These are phyloP conservation scores for Desmophyllum pertusum DNA, from an alignment of 92 coral and sea anemone species.

Conservation along the genomic window DNA sequence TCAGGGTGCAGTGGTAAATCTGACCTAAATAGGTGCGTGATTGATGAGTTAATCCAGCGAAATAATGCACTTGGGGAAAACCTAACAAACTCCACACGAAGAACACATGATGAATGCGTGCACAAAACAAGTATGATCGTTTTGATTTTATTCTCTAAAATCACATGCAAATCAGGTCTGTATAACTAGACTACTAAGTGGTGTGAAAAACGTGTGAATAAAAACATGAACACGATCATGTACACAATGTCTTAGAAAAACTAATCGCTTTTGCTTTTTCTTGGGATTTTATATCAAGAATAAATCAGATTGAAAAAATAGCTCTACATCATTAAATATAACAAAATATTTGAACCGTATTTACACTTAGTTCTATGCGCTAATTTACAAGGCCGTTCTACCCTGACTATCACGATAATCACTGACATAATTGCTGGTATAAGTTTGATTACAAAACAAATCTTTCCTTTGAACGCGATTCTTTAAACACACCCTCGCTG, in stretches of 20 bases:
- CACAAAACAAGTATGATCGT: not conserved
- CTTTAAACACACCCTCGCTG: constrained; percentile 38
- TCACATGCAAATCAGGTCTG: constrained; percentile 18
- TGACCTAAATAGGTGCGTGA: constrained; percentile 45
- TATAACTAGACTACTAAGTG: constrained; percentile 29
- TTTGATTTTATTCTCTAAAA: constrained; percentile 28
- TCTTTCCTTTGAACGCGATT: constrained; percentile 13
- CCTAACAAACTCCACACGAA: constrained; percentile 40
- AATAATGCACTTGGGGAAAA: constrained; percentile 40
- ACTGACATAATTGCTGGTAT: constrained; percentile 34
- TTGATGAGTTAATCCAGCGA: constrained; percentile 78
- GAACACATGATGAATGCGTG: not conserved
- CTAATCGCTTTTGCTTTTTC: constrained; percentile 45
- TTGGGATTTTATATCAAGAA: constrained; percentile 52
- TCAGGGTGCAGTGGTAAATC: constrained; percentile 17
- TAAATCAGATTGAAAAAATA: constrained; percentile 58
- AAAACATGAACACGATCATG: constrained; percentile 28
- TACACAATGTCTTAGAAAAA: constrained; percentile 30
- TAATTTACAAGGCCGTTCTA: constrained; percentile 32
- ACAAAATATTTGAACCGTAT: constrained; percentile 46
- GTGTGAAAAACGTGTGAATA: constrained; percentile 56
- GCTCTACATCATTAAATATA: constrained; percentile 59
- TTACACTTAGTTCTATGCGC: constrained; percentile 30
- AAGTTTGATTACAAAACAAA: constrained; percentile 34
- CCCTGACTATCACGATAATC: not conserved